Conservation (phyloP, 2,888 invertebrate species). For the Acronicta psi region DNA sequence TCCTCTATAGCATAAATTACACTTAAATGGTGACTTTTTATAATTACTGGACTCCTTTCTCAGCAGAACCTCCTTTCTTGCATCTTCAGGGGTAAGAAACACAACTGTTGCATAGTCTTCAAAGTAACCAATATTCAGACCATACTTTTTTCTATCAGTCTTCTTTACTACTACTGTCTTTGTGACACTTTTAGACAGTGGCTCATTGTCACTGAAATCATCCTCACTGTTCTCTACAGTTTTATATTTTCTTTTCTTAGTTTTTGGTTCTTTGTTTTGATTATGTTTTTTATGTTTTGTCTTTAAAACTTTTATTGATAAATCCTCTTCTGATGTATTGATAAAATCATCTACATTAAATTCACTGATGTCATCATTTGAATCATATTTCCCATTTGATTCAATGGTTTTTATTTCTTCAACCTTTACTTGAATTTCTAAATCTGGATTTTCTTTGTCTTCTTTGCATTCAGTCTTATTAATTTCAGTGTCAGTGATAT, state of each 20-base stretch:
- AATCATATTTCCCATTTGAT: slow-evolving; percentile 15
- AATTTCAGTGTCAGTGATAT: slow-evolving; percentile 2
- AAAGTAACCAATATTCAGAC: slow-evolving; percentile 51
- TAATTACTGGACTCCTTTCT: slow-evolving; percentile 68
- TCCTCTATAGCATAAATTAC: slow-evolving; percentile 66
- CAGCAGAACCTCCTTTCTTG: slow-evolving; percentile 60
- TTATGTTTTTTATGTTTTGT: slow-evolving; percentile 26
- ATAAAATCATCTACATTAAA: slow-evolving; percentile 21
- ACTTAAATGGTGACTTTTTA: slow-evolving; percentile 61
- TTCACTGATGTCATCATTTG: slow-evolving; percentile 9
- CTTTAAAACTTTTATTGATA: neutral
- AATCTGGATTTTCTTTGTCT: slow-evolving; percentile 23
- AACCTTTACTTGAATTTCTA: slow-evolving; percentile 31
- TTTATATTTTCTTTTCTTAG: slow-evolving; percentile 37
- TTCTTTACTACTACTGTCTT: slow-evolving; percentile 3
- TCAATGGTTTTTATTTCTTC: slow-evolving; percentile 26
- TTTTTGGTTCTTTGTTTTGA: slow-evolving; percentile 20
- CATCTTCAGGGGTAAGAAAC: slow-evolving; percentile 62
- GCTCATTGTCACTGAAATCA: slow-evolving; percentile 60
- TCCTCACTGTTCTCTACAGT: slow-evolving; percentile 28
- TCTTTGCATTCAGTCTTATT: slow-evolving; percentile 12
- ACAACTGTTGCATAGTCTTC: slow-evolving; percentile 63
- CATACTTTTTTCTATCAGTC: slow-evolving; percentile 21
- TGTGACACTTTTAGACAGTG: slow-evolving; percentile 49
- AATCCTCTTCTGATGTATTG: slow-evolving; percentile 23